Conservation (phyloP, 2,113 vertebrate genomes). For the Dermatemys mawii region DNA sequence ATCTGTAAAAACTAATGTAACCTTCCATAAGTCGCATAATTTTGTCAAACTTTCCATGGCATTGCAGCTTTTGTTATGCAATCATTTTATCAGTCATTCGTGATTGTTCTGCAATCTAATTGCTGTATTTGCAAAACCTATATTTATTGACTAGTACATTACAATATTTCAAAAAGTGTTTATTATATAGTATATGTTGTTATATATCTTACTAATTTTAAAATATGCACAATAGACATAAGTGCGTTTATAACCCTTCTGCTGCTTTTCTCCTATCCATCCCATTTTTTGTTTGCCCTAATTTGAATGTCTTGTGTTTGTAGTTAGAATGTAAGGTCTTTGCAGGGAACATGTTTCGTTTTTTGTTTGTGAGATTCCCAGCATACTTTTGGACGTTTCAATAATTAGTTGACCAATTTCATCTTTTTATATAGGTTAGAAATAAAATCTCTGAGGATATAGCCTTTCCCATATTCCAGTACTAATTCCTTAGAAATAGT, state of each 20-base stretch:
- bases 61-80: slow-evolving; percentile 60
- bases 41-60: slow-evolving; percentile 49
- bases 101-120: neutral
- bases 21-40: slow-evolving; percentile 50
- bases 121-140: neutral
- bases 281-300: neutral
- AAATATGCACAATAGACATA: neutral
- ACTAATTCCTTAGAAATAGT: neutral
- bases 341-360: neutral
- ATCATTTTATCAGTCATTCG: neutral
- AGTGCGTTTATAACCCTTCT: neutral
- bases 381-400: neutral
- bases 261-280: neutral
- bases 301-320: neutral
- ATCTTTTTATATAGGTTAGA: neutral
- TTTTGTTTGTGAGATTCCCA: neutral
- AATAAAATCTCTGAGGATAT: neutral
- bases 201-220: neutral
- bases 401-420: neutral
- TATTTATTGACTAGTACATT: neutral
- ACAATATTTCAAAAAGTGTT: neutral
- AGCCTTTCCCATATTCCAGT: neutral
- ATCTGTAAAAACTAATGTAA: slow-evolving; percentile 41
- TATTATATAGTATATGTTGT: neutral
- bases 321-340: neutral